Evolutionary conservation across 2,888 invertebrate species (phyloP).

Genomic region (Tubulanus polymorphus): DNA sequence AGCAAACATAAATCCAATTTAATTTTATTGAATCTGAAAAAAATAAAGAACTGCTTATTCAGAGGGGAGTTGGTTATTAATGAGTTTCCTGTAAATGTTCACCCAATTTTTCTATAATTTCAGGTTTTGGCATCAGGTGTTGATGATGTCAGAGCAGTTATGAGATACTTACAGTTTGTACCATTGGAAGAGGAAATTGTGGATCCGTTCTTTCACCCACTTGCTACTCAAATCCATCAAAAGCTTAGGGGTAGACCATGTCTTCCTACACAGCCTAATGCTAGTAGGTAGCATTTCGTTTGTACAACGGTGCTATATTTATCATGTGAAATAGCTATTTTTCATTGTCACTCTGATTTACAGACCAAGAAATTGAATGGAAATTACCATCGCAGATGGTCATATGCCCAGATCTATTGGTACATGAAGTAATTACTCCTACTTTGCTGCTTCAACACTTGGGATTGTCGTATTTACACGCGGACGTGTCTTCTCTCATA

Average conservation of each 20-base stretch:
- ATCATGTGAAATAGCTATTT: no score
- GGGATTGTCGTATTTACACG: constrained; percentile 43
- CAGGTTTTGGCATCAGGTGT: no score
- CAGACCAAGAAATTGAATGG: constrained; percentile 26
- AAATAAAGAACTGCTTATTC: no score
- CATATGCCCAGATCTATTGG: constrained; percentile 31
- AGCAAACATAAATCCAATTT: no score
- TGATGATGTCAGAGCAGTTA: constrained; percentile 43
- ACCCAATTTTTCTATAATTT: no score
- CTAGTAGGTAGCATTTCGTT: not conserved
- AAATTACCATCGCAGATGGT: constrained; percentile 47
- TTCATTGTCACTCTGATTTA: not conserved
- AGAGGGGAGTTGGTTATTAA: no score
- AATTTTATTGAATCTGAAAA: no score
- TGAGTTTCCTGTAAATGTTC: no score
- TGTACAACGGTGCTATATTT: no score
- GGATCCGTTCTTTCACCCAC: constrained; percentile 50
- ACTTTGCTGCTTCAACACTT: constrained; percentile 37
- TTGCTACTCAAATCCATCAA: constrained; percentile 41
- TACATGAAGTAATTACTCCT: constrained; percentile 39
- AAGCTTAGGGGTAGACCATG: constrained; percentile 41
- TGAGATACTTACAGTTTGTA: constrained; percentile 44
- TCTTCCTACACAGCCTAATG: constrained; percentile 36
- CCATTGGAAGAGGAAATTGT: constrained; percentile 48
- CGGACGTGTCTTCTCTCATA: constrained; percentile 30